Base-by-base conservation (phyloP, 2,888 invertebrate genomes). In the Cheilosia vulpina region DNA sequence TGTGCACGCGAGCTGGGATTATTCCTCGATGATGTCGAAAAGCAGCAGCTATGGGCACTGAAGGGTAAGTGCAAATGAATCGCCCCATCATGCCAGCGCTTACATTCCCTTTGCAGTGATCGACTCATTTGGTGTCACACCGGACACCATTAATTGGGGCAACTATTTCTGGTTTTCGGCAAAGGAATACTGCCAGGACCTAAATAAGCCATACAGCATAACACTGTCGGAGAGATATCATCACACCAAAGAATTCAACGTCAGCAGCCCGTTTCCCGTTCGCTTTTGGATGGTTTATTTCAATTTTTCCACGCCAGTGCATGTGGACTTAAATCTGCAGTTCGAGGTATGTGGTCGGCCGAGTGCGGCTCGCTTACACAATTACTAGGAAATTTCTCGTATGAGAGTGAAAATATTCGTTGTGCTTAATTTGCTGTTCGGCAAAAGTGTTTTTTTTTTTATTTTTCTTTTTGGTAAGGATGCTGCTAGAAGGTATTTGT, bases 91-190 rank as follows among this genome's bases (percentile, higher is more conserved):
- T 15, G 17, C 9, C 2, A 7, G 9, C 50, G 50, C 41, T 34
- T 21, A 68, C 55, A 47, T 43, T 43, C 41, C 52, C 41, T 21
- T 82, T 81, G 19, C 60, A 90, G 90, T 90, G 55, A 77, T 90
- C 38, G 90, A 90, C 76, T 87, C 89, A 4, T 90, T 89, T 84
- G 90, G 90, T 4, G 75, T 77, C 13, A 75, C 88, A 0, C 89
- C 90, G 2, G 85, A 81, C 63, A 87, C 89, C 34, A 88, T 90
- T 63, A 87, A 72, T 13, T 90, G 90, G 90, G 90, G 90, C 11
- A 90, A 90, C 72, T 89, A 89, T 57, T 89, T 88, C 72, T 90
- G 90, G 90, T 90, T 90, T 77, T 71, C 88, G 4, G 72, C 89
- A 3, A 89, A 88, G 17, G 88, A 89, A 63, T 78, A 89, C 11